Evolutionary conservation across 2,797 vertebrate genomes (phyloP), one percentile per base, ranked within the genome.

Genomic region (Semaprochilodus insignis): DNA sequence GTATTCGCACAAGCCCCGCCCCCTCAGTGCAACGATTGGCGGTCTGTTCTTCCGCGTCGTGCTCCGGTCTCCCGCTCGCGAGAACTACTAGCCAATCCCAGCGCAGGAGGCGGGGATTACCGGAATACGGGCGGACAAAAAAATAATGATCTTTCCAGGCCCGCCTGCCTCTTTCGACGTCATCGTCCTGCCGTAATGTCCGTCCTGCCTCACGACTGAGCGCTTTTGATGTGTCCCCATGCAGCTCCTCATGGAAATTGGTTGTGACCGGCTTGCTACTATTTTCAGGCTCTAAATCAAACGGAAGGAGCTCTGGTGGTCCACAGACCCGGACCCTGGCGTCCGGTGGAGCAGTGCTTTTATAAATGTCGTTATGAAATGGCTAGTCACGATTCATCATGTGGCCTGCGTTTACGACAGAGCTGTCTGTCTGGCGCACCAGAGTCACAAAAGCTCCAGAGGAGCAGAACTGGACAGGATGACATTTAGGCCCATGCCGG

Each of bases 121-220:
- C 17, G 11, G 34, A 69, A 44, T 11, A n/a, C 66, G 36, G 66
- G 34, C 19, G 34, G 66, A 14, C 2, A 40, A 21, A 6, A 6
- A 31, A 40, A 31, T 17, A 66, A 40, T 15, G 31, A 67, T 69
- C 82, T 81, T 77, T 83, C 83, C 88, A 86, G 88, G 84, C 87
- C 82, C 73, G 83, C 78, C 90, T 74, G 77, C 88, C 80, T 88
- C 83, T 88, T 88, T 3, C 63, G 65, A 87, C 94, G 94, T 94
- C 94, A 93, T 89, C 91, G 48, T 17, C 14, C 48, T 81, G 83
- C 87, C 90, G 86, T 85, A 70, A 85, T 87, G 78, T 80, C 78
- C 76, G 34, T 71, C 48, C 76, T 84, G 86, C 85, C 77, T 85
- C 85, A 84, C 77, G 83, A 82, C 81, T 78, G 80, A 80, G 77